Conservation (phyloP, 2,113 vertebrate species). For the Nettapus auritus region DNA sequence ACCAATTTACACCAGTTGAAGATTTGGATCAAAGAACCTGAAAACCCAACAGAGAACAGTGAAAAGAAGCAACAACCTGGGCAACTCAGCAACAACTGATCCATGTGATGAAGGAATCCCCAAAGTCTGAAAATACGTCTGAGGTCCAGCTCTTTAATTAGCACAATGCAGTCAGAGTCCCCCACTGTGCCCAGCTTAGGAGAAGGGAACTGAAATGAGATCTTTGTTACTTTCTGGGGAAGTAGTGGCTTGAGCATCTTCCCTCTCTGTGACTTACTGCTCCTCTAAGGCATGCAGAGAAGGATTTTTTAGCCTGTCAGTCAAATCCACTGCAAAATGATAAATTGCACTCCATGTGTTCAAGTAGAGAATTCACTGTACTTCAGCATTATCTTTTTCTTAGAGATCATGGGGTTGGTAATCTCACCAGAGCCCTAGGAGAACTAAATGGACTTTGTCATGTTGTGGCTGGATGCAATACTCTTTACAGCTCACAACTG, state of each 20-base stretch:
- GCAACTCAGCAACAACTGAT: not conserved
- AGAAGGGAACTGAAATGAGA: not conserved
- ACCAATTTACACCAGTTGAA: not conserved
- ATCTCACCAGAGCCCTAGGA: not conserved
- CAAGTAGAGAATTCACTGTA: not conserved
- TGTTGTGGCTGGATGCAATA: not conserved
- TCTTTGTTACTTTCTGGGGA: not conserved
- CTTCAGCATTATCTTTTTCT: not conserved
- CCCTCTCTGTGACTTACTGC: not conserved
- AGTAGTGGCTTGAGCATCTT: not conserved
- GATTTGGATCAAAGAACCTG: not conserved
- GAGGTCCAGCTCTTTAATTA: conserved; percentile 4
- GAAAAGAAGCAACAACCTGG: not conserved
- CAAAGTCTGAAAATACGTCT: not conserved
- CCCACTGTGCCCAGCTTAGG: not conserved
- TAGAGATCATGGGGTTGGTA: not conserved
- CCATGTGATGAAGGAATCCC: not conserved
- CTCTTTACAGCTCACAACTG: not conserved
- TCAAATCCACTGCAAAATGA: not conserved
- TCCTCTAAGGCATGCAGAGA: not conserved
- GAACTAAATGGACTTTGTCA: not conserved
- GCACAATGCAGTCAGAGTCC: not conserved
- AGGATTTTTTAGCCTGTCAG: not conserved
- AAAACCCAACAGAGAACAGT: not conserved
- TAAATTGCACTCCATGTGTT: not conserved